Conservation (phyloP, 2,888 invertebrate genomes). For the Oligia latruncula region DNA sequence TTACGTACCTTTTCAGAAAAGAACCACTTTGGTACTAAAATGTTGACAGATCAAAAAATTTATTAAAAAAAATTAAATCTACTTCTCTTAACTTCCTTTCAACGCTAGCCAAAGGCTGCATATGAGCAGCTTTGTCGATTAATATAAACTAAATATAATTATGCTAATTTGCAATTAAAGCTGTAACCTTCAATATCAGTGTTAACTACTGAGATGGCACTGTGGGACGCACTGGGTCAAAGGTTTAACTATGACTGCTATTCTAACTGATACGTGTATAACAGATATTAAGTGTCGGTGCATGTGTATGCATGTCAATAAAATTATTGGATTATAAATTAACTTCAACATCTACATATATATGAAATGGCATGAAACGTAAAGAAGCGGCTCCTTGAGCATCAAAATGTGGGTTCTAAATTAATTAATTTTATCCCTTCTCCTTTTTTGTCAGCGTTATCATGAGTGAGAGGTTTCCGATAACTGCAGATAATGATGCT, state of each 20-base stretch:
- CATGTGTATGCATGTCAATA: constrained; percentile 46
- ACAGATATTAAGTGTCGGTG: constrained; percentile 20
- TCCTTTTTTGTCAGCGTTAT: neutral
- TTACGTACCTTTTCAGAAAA: constrained; percentile 58
- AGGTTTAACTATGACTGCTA: constrained; percentile 37
- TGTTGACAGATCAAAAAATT: constrained; percentile 15
- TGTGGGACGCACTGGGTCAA: constrained; percentile 52
- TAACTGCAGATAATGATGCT: neutral
- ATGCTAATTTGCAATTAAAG: constrained; percentile 71
- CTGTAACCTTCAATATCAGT: constrained; percentile 69
- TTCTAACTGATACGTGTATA: constrained; percentile 15
- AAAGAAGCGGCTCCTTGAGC: neutral
- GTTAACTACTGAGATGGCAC: constrained; percentile 68
- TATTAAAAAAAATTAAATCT: neutral
- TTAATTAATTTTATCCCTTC: neutral
- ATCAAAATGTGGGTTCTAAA: neutral
- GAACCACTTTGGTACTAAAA: constrained; percentile 36
- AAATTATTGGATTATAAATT: constrained; percentile 4
- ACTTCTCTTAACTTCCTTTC: constrained; percentile 51
- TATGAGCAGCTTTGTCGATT: constrained; percentile 72
- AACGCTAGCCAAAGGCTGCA: constrained; percentile 67
- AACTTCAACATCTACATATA: neutral
- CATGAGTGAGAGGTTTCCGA: neutral
- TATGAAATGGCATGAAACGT: neutral
- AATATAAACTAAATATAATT: constrained; percentile 76